phyloP scores from a whole-genome alignment of 2,797 vertebrate genomes.

The Champsocephalus esox region DNA sequence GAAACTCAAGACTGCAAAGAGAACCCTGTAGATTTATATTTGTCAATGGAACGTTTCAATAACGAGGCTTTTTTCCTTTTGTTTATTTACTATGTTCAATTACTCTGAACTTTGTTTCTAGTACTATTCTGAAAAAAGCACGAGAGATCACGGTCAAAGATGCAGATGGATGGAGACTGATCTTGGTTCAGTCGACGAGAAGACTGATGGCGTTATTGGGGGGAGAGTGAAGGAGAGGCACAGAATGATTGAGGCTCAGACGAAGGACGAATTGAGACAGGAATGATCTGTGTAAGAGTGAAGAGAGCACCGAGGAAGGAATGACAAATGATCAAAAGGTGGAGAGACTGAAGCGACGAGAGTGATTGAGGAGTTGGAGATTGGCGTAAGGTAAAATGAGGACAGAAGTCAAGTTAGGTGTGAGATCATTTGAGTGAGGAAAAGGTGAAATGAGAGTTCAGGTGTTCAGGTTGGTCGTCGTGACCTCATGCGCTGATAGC shows the following conservation, averaged over 20 bases:
- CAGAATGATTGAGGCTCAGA: slow-evolving; percentile 64
- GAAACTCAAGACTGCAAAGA: slow-evolving; percentile 1
- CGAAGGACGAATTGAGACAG: slow-evolving; percentile 66
- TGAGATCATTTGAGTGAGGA: slow-evolving; percentile 19
- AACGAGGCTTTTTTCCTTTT: neutral
- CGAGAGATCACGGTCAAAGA: slow-evolving; percentile 50
- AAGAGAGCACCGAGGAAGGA: slow-evolving; percentile 56
- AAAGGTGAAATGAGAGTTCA: slow-evolving; percentile 23
- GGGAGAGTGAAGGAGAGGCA: slow-evolving; percentile 57
- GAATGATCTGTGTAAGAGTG: slow-evolving; percentile 65
- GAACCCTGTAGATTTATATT: neutral
- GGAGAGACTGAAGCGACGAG: slow-evolving; percentile 41
- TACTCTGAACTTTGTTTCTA: slow-evolving; percentile 33
- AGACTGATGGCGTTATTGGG: slow-evolving; percentile 68
- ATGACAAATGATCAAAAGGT: slow-evolving; percentile 72
- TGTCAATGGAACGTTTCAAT: neutral
- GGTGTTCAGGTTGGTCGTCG: slow-evolving; percentile 11
- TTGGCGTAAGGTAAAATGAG: slow-evolving; percentile 46
- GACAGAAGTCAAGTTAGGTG: slow-evolving; percentile 32
- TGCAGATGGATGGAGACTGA: slow-evolving; percentile 61
- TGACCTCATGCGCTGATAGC: slow-evolving; percentile 21
- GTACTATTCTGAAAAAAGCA: slow-evolving; percentile 18
- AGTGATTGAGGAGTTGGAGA: slow-evolving; percentile 59
- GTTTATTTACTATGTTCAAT: neutral
- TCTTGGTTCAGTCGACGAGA: slow-evolving; percentile 59